phyloP scores from a whole-genome alignment of 2,797 vertebrate genomes.

The Falco novaeseelandiae region DNA sequence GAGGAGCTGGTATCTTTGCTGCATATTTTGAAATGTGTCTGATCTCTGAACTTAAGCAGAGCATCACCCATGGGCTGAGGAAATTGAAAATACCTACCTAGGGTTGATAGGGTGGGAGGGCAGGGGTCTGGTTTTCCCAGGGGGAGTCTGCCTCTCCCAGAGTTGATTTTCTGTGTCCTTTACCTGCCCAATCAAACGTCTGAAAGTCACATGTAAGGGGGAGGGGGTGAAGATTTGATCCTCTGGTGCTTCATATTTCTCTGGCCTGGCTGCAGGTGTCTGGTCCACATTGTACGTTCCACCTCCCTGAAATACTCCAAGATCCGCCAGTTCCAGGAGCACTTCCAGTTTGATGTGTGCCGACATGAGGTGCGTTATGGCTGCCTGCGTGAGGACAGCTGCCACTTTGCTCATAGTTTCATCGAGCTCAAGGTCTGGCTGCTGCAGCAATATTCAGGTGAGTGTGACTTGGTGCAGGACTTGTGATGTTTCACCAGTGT shows the following conservation, averaged over 20 bases:
- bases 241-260: not conserved
- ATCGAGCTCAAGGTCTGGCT: constrained; percentile 98
- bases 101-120: not conserved
- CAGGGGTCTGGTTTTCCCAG: not conserved
- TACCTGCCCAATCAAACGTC: not conserved
- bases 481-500: not conserved
- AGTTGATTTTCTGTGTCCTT: not conserved
- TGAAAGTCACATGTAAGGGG: not conserved
- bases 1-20: not conserved
- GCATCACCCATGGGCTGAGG: not conserved
- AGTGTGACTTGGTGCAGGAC: not conserved
- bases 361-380: constrained; percentile 96
- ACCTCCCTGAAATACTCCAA: constrained; percentile 96
- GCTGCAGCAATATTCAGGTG: constrained; percentile 96
- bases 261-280: constrained; percentile 83
- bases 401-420: constrained; percentile 97
- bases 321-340: constrained; percentile 94
- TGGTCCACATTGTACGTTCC: constrained; percentile 96
- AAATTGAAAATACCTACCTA: not conserved
- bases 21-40: not conserved
- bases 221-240: not conserved
- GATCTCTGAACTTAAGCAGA: not conserved
- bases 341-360: constrained; percentile 97
- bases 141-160: not conserved
- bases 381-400: constrained; percentile 96